phyloP scores from a whole-genome alignment of 2,797 vertebrate genomes.

The Hippocampus kuda region DNA sequence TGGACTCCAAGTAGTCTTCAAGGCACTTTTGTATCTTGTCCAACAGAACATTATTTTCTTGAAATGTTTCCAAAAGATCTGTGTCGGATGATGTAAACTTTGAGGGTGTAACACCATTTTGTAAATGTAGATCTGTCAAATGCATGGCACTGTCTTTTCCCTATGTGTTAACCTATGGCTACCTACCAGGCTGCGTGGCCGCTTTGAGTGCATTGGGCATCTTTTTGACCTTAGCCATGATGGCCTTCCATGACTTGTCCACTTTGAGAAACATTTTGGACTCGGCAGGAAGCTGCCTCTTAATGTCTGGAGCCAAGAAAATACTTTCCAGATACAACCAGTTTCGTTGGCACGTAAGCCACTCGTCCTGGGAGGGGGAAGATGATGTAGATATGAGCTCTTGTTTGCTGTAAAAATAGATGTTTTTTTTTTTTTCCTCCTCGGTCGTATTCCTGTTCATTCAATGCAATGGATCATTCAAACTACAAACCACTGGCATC shows the following conservation, averaged over 20 bases:
- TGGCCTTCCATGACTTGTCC: conserved; percentile 80
- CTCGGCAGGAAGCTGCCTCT: conserved; percentile 74
- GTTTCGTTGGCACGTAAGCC: conserved; percentile 76
- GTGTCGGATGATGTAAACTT: conserved; percentile 6
- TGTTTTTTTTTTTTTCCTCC: not conserved
- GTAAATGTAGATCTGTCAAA: not conserved
- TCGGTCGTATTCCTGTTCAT: not conserved
- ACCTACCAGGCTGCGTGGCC: conserved; percentile 69
- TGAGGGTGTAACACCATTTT: not conserved
- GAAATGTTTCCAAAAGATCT: conserved; percentile 76
- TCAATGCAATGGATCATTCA: not conserved
- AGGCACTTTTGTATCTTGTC: conserved; percentile 83
- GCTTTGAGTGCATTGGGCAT: conserved; percentile 71
- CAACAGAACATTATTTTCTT: conserved; percentile 74
- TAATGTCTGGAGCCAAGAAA: conserved; percentile 76
- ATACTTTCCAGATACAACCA: conserved; percentile 82
- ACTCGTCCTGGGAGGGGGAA: conserved; percentile 66
- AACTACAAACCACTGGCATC: not conserved
- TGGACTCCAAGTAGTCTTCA: conserved; percentile 81
- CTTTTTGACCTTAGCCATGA: conserved; percentile 73
- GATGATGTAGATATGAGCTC: not conserved
- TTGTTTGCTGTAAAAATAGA: not conserved
- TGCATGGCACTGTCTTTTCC: not conserved
- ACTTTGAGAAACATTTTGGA: conserved; percentile 79
- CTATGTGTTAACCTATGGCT: not conserved